Evolutionary conservation across 2,113 vertebrate species (phyloP).

Genomic region (Pantherophis guttatus): DNA sequence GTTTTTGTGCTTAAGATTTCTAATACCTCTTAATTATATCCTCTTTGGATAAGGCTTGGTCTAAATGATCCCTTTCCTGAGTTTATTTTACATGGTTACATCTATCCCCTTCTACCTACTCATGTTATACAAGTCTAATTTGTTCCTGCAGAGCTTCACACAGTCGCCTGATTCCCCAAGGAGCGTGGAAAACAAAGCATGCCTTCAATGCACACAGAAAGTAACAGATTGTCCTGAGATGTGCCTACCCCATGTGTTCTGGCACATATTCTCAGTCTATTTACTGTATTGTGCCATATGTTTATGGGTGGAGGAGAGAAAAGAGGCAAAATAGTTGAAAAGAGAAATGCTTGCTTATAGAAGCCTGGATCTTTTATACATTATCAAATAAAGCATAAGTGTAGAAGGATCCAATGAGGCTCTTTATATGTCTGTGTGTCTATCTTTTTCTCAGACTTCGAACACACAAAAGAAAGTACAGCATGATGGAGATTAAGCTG

Average conservation of each 20-base stretch:
- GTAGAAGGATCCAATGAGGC: constrained; percentile 48
- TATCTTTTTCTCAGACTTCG: background rate
- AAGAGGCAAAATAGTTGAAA: constrained; percentile 61
- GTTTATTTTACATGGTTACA: constrained; percentile 37
- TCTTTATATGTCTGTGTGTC: constrained; percentile 11
- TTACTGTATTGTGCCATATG: constrained; percentile 68
- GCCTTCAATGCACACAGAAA: constrained; percentile 57
- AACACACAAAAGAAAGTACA: background rate
- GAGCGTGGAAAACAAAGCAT: constrained; percentile 55
- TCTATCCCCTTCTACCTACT: constrained; percentile 40
- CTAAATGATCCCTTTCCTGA: constrained; percentile 17
- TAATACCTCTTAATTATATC: constrained; percentile 22
- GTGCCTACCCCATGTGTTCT: constrained; percentile 71
- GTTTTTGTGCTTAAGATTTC: constrained; percentile 1
- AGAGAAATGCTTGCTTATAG: constrained; percentile 65
- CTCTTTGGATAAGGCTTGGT: constrained; percentile 2
- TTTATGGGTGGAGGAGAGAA: constrained; percentile 17
- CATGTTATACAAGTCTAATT: constrained; percentile 43
- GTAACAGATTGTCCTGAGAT: constrained; percentile 68
- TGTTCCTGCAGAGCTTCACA: constrained; percentile 55
- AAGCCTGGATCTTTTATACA: constrained; percentile 61
- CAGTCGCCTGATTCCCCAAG: constrained; percentile 47
- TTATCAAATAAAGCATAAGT: constrained; percentile 61
- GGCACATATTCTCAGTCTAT: constrained; percentile 67
- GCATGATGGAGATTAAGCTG: background rate